Evolutionary conservation across 2,888 invertebrate species (phyloP), one percentile per base, ranked within the genome.

Genomic region (Drosophila acutilabella): DNA sequence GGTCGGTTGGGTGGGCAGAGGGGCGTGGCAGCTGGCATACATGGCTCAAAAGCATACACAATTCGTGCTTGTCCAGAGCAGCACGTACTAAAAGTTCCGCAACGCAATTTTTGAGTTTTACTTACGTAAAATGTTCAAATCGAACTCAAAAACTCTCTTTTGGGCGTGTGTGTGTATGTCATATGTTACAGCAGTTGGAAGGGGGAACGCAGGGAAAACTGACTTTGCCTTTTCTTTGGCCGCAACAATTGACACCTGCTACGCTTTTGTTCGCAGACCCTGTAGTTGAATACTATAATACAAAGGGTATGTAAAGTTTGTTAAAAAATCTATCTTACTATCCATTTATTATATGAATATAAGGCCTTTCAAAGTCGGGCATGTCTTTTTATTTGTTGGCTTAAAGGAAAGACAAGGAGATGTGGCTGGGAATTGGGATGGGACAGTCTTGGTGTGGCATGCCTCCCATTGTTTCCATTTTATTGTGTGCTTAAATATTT

Each of bases 401-500:
- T 11, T 30, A 6, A 30, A 30, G 30, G 30, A 6, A 30, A 30
- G 30, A 30, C 8, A 30, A 8, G 30, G 30, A 8, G 10, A n/a
- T 8, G 16, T 20, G 40, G 38, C 41, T 6, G 47, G 33, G 52
- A 14, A 30, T 20, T 20, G 20, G 20, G 2, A 20, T 20, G 13
- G 20, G 44, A 44, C 33, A 14, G 36, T 18, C 20, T 18, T 18
- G 38, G 42, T 50, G 71, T 61, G 75, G 61, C 56, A 69, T 72
- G 61, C 61, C 74, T 45, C 48, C 65, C 62, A 74, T 74, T 76
- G 73, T 76, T 76, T 73, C 59, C 83, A 80, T 82, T 83, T 84
- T 82, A 83, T 83, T 80, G 85, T 83, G 74, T 83, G 82, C 85
- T 83, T 82, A 82, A 83, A 83, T 85, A 85, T 83, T 82, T 85